Evolutionary conservation across 37 sponge, comb jelly and placozoan genomes (phyloP).

Genomic region (Cladorhizidae sp.): DNA sequence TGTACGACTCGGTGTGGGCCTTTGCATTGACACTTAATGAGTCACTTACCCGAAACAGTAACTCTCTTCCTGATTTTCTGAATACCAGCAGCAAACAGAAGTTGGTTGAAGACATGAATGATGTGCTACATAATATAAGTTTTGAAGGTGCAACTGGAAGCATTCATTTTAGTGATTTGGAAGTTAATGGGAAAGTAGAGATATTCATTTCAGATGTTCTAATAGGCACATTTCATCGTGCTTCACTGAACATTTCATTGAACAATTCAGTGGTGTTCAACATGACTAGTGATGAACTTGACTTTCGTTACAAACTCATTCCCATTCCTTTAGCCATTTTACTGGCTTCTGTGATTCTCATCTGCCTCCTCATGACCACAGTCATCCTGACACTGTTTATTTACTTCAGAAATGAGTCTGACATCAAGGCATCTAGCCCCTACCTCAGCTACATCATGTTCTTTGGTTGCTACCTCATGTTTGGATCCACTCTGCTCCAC

Average conservation of each 20-base stretch:
- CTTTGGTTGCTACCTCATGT: slow-evolving; percentile 23
- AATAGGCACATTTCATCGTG: background rate
- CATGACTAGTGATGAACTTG: background rate
- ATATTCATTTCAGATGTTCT: background rate
- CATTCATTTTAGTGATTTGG: background rate
- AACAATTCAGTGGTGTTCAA: background rate
- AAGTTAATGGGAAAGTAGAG: background rate
- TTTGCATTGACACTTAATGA: slow-evolving; percentile 10
- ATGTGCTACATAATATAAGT: background rate
- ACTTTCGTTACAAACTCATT: background rate
- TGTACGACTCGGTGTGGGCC: slow-evolving; percentile 20
- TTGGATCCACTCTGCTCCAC: slow-evolving; percentile 15
- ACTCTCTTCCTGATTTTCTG: background rate
- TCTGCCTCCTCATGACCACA: background rate
- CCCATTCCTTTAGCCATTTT: background rate
- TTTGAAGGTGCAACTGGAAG: slow-evolving; percentile 17
- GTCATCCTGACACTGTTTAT: background rate
- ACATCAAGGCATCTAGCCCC: slow-evolving; percentile 16
- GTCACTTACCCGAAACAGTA: background rate
- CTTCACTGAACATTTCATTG: background rate
- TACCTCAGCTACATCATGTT: slow-evolving; percentile 25
- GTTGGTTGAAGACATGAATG: background rate
- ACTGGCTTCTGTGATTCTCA: background rate
- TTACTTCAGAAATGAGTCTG: background rate
- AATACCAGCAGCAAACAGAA: background rate